phyloP scores from a whole-genome alignment of 1,140 invertebrate species.

The Notospermus geniculatus region DNA sequence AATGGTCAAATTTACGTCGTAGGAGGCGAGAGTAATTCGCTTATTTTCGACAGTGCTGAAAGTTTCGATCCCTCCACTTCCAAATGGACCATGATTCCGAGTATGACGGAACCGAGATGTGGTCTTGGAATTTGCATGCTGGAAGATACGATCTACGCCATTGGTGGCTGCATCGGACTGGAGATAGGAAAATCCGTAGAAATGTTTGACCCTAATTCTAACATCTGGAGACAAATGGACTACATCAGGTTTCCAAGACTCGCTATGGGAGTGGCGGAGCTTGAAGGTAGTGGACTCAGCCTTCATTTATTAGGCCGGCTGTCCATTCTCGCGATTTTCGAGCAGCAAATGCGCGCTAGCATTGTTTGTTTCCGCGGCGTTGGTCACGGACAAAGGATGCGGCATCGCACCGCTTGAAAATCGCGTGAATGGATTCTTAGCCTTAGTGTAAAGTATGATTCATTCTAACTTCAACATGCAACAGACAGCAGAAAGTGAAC shows the following conservation, averaged over 20 bases:
- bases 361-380: no score
- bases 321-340: no score
- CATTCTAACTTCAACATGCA: no score
- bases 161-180: constrained; percentile 90
- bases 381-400: no score
- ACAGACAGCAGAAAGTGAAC: no score
- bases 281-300: constrained; percentile 66
- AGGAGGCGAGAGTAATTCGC: constrained; percentile 68
- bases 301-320: no score
- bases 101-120: constrained; percentile 77
- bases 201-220: constrained; percentile 75
- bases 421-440: no score
- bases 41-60: constrained; percentile 85
- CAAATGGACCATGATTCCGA: constrained; percentile 63
- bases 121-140: constrained; percentile 84
- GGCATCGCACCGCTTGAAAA: no score
- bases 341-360: no score
- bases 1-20: constrained; percentile 39
- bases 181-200: constrained; percentile 87
- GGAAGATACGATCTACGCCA: constrained; percentile 79
- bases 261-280: constrained; percentile 87
- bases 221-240: constrained; percentile 74
- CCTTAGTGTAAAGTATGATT: no score
- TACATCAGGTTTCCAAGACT: constrained; percentile 76
- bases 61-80: constrained; percentile 74